These are phyloP conservation scores for Rhopalosiphum nymphaeae DNA, from an alignment of 2,888 invertebrate species.

Conservation along the genomic window DNA sequence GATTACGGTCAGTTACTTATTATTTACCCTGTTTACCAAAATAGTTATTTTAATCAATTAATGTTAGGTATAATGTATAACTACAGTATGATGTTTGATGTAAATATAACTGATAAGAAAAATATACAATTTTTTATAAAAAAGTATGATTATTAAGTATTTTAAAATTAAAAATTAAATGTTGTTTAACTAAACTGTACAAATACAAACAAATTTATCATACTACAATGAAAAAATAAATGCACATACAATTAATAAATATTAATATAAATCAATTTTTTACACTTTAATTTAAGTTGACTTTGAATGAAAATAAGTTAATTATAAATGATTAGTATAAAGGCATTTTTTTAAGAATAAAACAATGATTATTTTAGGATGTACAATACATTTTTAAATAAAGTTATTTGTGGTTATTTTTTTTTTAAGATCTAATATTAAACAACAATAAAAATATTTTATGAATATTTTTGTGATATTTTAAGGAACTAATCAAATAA, in stretches of 20 bases:
- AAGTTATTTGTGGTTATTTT: background rate
- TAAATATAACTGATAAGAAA: background rate
- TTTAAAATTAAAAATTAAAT: background rate
- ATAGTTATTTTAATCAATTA: background rate
- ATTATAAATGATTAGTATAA: background rate
- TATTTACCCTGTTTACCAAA: background rate
- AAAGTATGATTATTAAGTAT: background rate
- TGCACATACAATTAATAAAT: background rate
- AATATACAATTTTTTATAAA: background rate
- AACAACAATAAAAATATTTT: background rate
- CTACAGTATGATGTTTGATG: background rate
- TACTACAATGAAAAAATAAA: background rate
- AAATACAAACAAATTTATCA: background rate
- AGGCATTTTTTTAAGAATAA: background rate
- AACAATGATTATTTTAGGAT: background rate
- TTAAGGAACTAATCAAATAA: background rate
- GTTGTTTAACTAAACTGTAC: conserved; percentile 3
- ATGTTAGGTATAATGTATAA: background rate
- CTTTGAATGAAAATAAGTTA: background rate
- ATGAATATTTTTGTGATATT: background rate
- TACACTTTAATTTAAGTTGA: background rate
- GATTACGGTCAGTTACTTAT: background rate
- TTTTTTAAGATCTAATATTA: background rate
- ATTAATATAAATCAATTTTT: background rate
- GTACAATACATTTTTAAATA: background rate